phyloP scores from a whole-genome alignment of 2,888 invertebrate genomes.

The Sarcophaga caerulescens region DNA sequence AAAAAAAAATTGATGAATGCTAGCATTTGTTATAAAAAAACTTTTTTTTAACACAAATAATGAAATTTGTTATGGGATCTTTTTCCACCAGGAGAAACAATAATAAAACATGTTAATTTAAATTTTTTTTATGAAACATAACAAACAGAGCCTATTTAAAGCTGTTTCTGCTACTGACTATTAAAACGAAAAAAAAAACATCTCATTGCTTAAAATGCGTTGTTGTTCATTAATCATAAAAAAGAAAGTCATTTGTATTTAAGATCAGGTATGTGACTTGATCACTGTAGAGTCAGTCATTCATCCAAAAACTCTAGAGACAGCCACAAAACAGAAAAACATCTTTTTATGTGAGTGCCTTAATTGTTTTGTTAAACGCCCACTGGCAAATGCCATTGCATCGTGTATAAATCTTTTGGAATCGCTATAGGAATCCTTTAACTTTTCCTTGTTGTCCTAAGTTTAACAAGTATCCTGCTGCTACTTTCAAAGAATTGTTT shows the following conservation, averaged over 20 bases:
- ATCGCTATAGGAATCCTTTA: too few relatives aligned
- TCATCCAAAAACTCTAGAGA: too few relatives aligned
- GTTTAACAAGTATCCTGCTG: slow-evolving; percentile 64
- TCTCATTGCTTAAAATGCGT: slow-evolving; percentile 44
- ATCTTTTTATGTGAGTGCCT: slow-evolving; percentile 71
- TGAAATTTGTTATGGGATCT: slow-evolving; percentile 54
- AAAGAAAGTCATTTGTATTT: slow-evolving; percentile 55
- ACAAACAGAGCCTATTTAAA: slow-evolving; percentile 43
- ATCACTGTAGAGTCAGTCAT: too few relatives aligned
- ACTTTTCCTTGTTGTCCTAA: neutral
- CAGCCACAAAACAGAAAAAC: too few relatives aligned
- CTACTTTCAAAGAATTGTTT: slow-evolving; percentile 55
- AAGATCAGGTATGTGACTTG: neutral
- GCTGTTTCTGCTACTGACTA: slow-evolving; percentile 26
- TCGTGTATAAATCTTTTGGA: slow-evolving; percentile 42
- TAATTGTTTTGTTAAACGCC: slow-evolving; percentile 79
- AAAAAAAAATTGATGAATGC: neutral
- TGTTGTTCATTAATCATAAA: slow-evolving; percentile 58
- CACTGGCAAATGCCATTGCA: slow-evolving; percentile 68
- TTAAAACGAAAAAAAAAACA: slow-evolving; percentile 23
- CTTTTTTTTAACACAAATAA: slow-evolving; percentile 41
- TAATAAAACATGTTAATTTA: slow-evolving; percentile 29
- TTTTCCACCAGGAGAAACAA: neutral
- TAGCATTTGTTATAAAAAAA: slow-evolving; percentile 42
- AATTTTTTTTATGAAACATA: slow-evolving; percentile 39